phyloP scores from a whole-genome alignment of 2,113 vertebrate species.

The Aythya baeri region DNA sequence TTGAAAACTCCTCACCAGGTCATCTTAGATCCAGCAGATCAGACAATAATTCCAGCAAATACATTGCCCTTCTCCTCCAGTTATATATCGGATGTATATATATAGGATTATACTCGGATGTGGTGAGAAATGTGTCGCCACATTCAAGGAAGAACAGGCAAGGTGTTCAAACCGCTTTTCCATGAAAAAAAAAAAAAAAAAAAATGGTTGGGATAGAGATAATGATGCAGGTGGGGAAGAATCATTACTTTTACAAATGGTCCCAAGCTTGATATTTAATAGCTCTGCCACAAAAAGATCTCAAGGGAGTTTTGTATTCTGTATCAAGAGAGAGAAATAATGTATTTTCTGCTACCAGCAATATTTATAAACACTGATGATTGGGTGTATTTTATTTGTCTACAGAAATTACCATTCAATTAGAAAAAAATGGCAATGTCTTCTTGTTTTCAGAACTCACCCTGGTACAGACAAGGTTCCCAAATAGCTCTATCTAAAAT shows the following conservation, averaged over 20 bases:
- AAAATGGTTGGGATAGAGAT: background rate
- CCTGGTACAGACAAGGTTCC: accelerated
- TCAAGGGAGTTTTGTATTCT: background rate
- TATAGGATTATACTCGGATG: background rate
- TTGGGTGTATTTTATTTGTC: background rate
- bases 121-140: background rate
- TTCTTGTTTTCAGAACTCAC: background rate
- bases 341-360: background rate
- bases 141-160: background rate
- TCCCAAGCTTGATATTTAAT: background rate
- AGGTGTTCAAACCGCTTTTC: background rate
- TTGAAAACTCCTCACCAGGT: background rate
- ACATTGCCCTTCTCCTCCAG: background rate
- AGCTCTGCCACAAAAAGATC: background rate
- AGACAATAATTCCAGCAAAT: background rate
- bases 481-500: background rate
- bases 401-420: background rate
- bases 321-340: too few relatives aligned
- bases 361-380: background rate
- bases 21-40: background rate
- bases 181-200: background rate
- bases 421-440: accelerated
- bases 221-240: background rate
- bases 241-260: background rate
- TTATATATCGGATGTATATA: background rate